phyloP scores from a whole-genome alignment of 2,888 invertebrate genomes.

The Dolichomitus sp. region DNA sequence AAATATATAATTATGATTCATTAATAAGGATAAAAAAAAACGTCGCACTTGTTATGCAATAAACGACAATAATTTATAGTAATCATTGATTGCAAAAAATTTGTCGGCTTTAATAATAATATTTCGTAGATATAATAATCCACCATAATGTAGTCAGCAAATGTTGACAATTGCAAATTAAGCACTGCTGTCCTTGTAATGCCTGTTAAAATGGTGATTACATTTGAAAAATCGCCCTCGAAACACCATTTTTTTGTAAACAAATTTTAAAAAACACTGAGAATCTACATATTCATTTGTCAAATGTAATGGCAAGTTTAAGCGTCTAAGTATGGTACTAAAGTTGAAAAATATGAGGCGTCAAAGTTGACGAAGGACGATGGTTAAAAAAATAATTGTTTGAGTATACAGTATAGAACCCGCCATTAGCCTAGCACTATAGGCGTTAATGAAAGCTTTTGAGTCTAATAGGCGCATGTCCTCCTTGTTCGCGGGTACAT shows the following conservation, averaged over 20 bases:
- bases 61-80: too few relatives aligned
- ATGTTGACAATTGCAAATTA: background rate
- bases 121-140: too few relatives aligned
- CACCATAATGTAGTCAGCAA: too few relatives aligned
- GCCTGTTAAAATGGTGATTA: background rate
- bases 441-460: slow-evolving; percentile 50
- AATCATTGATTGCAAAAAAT: too few relatives aligned
- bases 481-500: background rate
- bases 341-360: background rate
- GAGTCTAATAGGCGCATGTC: slow-evolving; percentile 24
- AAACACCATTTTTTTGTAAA: background rate
- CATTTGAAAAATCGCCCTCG: background rate
- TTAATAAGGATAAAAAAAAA: too few relatives aligned
- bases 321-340: background rate
- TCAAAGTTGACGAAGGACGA: slow-evolving; percentile 3
- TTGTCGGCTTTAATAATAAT: too few relatives aligned
- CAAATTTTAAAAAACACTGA: background rate
- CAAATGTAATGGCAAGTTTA: background rate
- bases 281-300: background rate
- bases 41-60: too few relatives aligned
- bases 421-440: slow-evolving; percentile 1
- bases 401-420: background rate
- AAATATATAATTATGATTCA: too few relatives aligned
- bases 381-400: background rate
- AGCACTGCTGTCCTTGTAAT: background rate